phyloP scores from a whole-genome alignment of 2,888 invertebrate genomes.

The Sialis lutaria region DNA sequence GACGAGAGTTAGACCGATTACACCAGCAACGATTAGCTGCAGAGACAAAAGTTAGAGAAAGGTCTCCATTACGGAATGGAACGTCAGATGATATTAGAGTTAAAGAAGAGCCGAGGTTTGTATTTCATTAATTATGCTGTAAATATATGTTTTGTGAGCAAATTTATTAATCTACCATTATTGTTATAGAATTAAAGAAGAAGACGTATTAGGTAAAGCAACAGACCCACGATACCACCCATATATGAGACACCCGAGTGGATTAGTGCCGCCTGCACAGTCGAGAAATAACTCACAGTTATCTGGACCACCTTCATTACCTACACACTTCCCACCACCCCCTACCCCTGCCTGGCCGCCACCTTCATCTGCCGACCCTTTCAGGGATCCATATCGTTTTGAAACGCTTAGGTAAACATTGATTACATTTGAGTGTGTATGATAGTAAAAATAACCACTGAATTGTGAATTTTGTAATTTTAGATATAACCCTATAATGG shows the following conservation, averaged over 20 bases:
- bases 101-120: constrained; percentile 39
- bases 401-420: constrained; percentile 33
- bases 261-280: constrained; percentile 27
- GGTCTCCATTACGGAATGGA: constrained; percentile 64
- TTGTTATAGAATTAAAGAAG: constrained; percentile 21
- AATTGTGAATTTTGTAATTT: too few relatives aligned
- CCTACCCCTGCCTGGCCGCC: constrained; percentile 31
- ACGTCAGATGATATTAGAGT: constrained; percentile 35
- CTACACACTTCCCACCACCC: constrained; percentile 24
- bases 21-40: constrained; percentile 35
- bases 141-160: constrained; percentile 18
- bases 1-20: constrained; percentile 37
- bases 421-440: too few relatives aligned
- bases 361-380: constrained; percentile 42
- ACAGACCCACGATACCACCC: constrained; percentile 37
- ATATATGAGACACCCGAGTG: constrained; percentile 29
- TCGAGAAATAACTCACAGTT: constrained; percentile 31
- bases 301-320: constrained; percentile 25
- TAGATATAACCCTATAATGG: constrained; percentile 63
- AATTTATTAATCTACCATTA: constrained; percentile 19
- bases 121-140: constrained; percentile 22
- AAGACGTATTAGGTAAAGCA: constrained; percentile 27
- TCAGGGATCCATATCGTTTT: constrained; percentile 45
- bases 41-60: constrained; percentile 36
- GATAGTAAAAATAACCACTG: too few relatives aligned